Percentiles rank a stretch among this genome's conserved stretches.
Conservation (phyloP, 2,113 vertebrate species). For the Variabilichromis moorii region DNA sequence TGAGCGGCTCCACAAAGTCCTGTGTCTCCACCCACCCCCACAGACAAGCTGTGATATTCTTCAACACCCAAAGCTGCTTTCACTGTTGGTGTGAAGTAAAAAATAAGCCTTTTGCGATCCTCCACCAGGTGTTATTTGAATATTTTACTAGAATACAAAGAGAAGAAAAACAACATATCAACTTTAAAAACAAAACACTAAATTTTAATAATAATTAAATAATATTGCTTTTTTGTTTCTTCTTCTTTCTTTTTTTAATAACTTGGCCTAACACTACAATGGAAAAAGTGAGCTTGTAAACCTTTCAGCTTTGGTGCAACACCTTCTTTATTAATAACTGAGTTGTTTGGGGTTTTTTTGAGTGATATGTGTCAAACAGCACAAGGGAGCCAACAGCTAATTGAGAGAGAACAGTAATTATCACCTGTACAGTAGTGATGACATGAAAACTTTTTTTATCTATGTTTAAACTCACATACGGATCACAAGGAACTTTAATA, state of each 20-base stretch:
- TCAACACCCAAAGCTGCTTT: slow-evolving; percentile 34
- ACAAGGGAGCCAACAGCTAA: neutral
- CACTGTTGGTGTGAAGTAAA: slow-evolving; percentile 6
- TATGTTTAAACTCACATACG: neutral
- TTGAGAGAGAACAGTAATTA: neutral
- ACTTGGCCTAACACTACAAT: neutral
- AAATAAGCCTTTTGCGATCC: neutral
- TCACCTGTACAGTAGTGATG: neutral
- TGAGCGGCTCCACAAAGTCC: neutral
- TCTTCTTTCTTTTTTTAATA: neutral
- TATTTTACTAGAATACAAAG: slow-evolving; percentile 11
- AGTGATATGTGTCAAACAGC: neutral
- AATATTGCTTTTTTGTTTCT: neutral
- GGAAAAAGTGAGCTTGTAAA: neutral
- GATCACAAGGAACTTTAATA: neutral
- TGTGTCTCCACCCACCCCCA: neutral
- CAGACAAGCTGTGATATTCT: slow-evolving; percentile 40
- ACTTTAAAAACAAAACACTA: neutral
- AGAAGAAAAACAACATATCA: neutral
- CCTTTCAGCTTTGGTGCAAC: neutral
- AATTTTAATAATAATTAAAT: neutral
- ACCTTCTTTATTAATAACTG: neutral
- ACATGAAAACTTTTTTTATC: neutral
- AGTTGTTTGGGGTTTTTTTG: rapidly evolving
- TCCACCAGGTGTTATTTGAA: slow-evolving; percentile 32